Base-by-base conservation (phyloP, 2,113 vertebrate species). In the Tautogolabrus adspersus region DNA sequence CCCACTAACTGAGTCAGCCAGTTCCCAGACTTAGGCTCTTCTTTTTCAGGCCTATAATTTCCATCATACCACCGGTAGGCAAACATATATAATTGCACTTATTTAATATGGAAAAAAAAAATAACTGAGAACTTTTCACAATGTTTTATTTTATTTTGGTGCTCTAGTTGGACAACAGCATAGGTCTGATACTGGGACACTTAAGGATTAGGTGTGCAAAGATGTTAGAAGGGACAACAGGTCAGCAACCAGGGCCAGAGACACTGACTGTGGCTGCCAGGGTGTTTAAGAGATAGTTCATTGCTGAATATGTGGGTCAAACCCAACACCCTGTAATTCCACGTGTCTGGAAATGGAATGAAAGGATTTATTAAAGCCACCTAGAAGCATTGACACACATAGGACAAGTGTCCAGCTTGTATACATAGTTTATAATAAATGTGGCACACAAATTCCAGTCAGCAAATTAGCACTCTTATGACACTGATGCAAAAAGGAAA, bases 21-120 rank as follows among this genome's bases (percentile, higher is more conserved):
- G 19, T 82, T 87, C 61, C 67, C 72, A 71, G 38, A 58, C 66
- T 68, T 26, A 21, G 19, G 58, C 2, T 15, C 49, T 66, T 78
- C 86, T 91, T 88, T 89, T 92, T 84, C 83, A 49, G 19, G 67
- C 8, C 10, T 69, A 23, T 63, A 13, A 64, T 90, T 92, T 87
- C 85, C 86, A 89, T 59, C 64, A 44, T 72, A 74, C 68, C 22
- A 46, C 57, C 40, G 6, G 46, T 52, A 63, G 58, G 63, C 66
- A 78, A 72, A 82, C 82, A 64, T 57, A 64, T 72, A 75, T 69
- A 82, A 69, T 55, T 38, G 61, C 10, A 23, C 12, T 54, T 68
- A 62, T 85, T 83, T 73, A 72, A 73, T 62, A 66, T 40, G 85
- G 82, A 88, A 87, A 84, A 69, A 82, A 82, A 80, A 86, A 69